Conservation (phyloP, 2,888 invertebrate genomes). For the Corbicula japonica region DNA sequence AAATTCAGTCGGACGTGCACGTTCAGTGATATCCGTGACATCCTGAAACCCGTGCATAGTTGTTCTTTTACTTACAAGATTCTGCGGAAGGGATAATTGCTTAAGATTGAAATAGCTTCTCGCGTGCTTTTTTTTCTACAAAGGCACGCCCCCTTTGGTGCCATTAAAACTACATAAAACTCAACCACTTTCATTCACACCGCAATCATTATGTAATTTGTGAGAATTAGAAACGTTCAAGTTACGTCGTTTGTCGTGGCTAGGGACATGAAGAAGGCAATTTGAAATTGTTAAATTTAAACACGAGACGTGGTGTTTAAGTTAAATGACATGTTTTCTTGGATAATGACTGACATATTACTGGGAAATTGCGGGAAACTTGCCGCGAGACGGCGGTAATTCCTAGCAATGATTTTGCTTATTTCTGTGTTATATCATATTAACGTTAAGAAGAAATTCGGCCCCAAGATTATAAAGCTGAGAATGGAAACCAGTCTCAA, state of each 20-base stretch:
- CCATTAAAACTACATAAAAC: slow-evolving; percentile 51
- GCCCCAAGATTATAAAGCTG: too few species aligned
- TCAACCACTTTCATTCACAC: slow-evolving; percentile 35
- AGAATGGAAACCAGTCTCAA: too few species aligned
- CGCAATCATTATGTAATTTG: slow-evolving; percentile 52
- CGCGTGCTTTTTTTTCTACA: slow-evolving; percentile 6
- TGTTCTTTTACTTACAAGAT: too few species aligned
- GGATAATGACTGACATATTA: slow-evolving; percentile 7
- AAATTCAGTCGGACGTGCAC: too few species aligned
- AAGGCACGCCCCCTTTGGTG: slow-evolving; percentile 28
- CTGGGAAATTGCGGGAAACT: background rate
- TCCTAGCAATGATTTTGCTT: too few species aligned
- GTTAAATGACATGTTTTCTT: slow-evolving; percentile 41
- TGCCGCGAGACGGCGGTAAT: background rate
- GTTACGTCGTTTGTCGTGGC: slow-evolving; percentile 34
- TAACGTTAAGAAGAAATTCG: too few species aligned
- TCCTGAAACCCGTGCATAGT: too few species aligned
- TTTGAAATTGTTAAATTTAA: slow-evolving; percentile 49
- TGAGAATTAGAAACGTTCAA: slow-evolving; percentile 40
- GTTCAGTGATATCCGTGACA: too few species aligned
- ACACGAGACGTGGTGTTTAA: slow-evolving; percentile 39
- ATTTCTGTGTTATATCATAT: too few species aligned
- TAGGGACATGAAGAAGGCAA: slow-evolving; percentile 35
- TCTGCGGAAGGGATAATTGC: too few species aligned
- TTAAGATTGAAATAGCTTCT: too few species aligned